These are phyloP conservation scores for Watsonalla cultraria DNA, from an alignment of 2,888 invertebrate genomes.

Conservation along the genomic window DNA sequence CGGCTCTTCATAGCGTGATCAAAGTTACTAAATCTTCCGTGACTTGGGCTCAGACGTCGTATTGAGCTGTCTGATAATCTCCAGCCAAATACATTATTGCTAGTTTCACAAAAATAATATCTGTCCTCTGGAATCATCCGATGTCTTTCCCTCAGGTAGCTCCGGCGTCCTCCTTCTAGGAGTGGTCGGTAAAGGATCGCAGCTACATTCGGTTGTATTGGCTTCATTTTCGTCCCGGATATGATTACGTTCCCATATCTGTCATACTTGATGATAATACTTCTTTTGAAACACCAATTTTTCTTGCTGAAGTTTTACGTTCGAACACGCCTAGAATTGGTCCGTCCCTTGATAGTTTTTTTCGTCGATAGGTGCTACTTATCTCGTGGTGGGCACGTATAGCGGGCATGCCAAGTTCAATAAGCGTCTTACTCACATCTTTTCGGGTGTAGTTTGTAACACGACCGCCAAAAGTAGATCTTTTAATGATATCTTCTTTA, in stretches of 20 bases:
- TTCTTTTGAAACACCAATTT: neutral
- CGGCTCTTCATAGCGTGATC: conserved; percentile 14
- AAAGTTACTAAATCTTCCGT: conserved; percentile 11
- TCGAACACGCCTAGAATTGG: neutral
- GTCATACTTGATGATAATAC: neutral
- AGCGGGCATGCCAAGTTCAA: conserved; percentile 7
- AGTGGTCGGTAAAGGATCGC: conserved; percentile 8
- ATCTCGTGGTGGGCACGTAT: conserved; percentile 6
- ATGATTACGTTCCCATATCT: neutral
- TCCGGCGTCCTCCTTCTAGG: conserved; percentile 12
- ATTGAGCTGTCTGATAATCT: conserved; percentile 16
- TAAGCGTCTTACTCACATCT: conserved; percentile 5
- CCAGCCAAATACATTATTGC: conserved; percentile 23
- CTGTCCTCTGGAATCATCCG: conserved; percentile 22
- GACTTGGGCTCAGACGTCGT: conserved; percentile 2
- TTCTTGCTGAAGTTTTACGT: neutral
- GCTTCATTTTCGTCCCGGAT: conserved; percentile 10
- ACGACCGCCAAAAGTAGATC: conserved; percentile 5
- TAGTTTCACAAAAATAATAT: conserved; percentile 26
- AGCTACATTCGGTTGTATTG: conserved; percentile 8
- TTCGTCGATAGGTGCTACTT: conserved; percentile 9
- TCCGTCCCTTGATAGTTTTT: conserved; percentile 6
- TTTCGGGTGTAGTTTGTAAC: conserved; percentile 4
- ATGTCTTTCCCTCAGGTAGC: conserved; percentile 22
- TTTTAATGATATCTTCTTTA: conserved; percentile 7